Evolutionary conservation across 2,113 vertebrate genomes (phyloP).

Genomic region (Heloderma charlesbogerti): DNA sequence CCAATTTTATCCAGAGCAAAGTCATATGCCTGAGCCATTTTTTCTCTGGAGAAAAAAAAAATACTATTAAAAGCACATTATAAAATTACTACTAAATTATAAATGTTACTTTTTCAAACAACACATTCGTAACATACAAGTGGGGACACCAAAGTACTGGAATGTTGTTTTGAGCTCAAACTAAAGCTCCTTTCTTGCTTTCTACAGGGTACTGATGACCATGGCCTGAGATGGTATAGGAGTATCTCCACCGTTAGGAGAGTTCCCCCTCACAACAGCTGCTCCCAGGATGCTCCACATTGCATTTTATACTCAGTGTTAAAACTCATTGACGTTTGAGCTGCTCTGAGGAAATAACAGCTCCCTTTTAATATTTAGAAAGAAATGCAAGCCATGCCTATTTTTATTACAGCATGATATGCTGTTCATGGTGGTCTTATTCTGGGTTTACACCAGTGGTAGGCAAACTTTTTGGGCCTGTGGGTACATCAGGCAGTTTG

Average conservation of each 20-base stretch:
- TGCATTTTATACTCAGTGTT: not conserved
- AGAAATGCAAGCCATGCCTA: not conserved
- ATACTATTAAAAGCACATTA: slow-evolving; percentile 59
- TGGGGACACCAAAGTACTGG: not conserved
- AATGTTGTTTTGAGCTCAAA: not conserved
- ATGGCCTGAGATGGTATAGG: no score
- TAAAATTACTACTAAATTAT: not conserved
- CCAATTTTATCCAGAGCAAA: slow-evolving; percentile 99
- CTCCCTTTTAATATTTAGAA: not conserved
- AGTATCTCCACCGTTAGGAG: not conserved
- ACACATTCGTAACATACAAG: not conserved
- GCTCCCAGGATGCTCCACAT: not conserved
- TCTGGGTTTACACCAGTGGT: not conserved
- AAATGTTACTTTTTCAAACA: not conserved
- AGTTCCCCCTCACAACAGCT: not conserved
- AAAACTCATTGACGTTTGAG: not conserved
- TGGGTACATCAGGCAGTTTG: no score
- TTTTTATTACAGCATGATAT: not conserved
- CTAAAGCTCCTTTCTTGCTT: not conserved
- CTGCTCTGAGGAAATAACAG: not conserved
- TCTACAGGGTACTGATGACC: not conserved
- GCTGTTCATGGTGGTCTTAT: not conserved
- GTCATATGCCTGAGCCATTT: slow-evolving; percentile 99
- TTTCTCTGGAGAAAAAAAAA: slow-evolving; percentile 86
- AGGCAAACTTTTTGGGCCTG: no score